phyloP scores from a whole-genome alignment of 2,888 invertebrate genomes.

The Sinhomidia bicolor region DNA sequence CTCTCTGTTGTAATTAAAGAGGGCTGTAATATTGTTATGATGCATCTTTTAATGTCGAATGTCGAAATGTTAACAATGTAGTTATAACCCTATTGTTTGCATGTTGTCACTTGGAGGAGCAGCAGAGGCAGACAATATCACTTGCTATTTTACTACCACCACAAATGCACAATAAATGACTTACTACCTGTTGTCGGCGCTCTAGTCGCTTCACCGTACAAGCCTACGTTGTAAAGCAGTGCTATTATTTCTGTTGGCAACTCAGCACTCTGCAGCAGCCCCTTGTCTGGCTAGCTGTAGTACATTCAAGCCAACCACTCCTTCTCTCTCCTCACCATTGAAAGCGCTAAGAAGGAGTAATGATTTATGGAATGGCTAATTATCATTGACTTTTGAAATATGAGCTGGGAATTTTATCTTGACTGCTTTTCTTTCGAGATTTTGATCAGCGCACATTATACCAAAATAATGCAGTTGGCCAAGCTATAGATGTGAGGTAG shows the following conservation, averaged over 20 bases:
- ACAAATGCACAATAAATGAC: no score
- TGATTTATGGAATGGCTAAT: constrained; percentile 10
- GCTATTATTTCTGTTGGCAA: background rate
- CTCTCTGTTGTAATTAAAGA: constrained; percentile 15
- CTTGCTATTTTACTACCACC: background rate
- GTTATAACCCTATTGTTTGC: constrained; percentile 38
- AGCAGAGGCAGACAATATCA: no score
- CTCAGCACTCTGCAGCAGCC: background rate
- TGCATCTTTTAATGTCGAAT: constrained; percentile 22
- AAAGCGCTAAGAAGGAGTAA: background rate
- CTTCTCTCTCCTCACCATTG: constrained; percentile 6
- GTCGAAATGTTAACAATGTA: constrained; percentile 49
- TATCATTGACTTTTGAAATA: constrained; percentile 37
- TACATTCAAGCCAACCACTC: background rate
- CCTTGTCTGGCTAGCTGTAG: background rate
- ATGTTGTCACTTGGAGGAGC: constrained; percentile 6
- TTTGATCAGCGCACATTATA: background rate
- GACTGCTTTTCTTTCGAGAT: background rate
- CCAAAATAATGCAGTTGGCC: background rate
- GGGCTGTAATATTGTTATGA: background rate
- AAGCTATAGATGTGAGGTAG: background rate
- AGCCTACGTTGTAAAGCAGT: no score
- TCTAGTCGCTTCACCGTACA: no score
- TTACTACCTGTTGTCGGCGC: background rate
- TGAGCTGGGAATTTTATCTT: background rate